Evolutionary conservation across 1,140 invertebrate species (phyloP), one percentile per base, ranked within the genome.

Genomic region (Radopholus similis): DNA sequence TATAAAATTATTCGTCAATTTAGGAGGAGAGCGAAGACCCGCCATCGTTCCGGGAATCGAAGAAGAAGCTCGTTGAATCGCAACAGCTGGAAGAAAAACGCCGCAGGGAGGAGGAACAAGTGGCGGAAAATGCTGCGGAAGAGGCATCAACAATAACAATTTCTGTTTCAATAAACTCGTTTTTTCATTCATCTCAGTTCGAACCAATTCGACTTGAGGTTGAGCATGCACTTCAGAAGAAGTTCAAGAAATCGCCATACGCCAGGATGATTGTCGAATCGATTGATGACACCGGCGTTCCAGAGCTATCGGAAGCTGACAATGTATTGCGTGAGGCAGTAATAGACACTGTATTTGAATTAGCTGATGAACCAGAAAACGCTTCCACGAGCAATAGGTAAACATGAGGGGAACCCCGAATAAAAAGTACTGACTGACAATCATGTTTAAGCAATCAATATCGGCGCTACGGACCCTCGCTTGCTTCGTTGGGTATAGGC

Each of bases 21-120:
- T 51, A 75, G 74, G 80, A 80, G 69, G 68, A 82, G 47, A 65
- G 64, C 34, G 79, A 82, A 66, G 78, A 81, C 68, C 78, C 78
- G 0, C 78, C 78, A 32, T 76, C 78, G 6, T 81, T 71, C 58
- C 69, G 72, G 35, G 79, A 53, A 15, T 57, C 71, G 1, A 82
- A 75, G 66, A 66, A 21, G 30, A 65, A 49, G 18, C 30, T 59
- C 26, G 13, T 38, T 38, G 60, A 44, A 58, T n/a, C n/a, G n/a
- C n/a, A n/a, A 63, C 67, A 42, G 68, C 73, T 23, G 23, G 69
- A 47, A 38, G 60, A 23, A 47, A 72, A 51, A 21, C 67, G 59
- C 21, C 49, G 77, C 59, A 28, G 23, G 49, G 66, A 75, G 44
- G 78, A 80, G 57, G 77, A 80, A 15, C 53, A 63, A n/a, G 38